Base-by-base conservation (phyloP, 2,797 vertebrate species). In the Peromyscus nudipes region DNA sequence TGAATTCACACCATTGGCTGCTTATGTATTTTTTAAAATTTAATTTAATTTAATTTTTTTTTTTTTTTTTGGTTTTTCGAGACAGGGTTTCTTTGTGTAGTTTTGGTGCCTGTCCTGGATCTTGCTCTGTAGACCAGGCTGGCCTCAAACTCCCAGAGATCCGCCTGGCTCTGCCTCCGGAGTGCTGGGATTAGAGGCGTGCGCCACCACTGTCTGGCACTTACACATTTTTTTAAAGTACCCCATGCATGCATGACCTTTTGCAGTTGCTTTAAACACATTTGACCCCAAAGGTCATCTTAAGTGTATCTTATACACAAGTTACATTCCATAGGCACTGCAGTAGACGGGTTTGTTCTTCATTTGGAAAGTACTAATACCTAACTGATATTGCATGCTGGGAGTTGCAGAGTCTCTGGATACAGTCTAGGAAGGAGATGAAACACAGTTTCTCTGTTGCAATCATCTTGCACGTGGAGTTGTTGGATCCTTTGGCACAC, bases 401-500 rank as follows among this genome's bases (percentile, higher is more conserved):
- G 23, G 64, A 49, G 31, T 64, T 94, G n/a, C 96, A 31, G 81
- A 92, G 25, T 92, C 69, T 69, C 76, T 87, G 34, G 57, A 60
- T 84, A 69, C 76, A 73, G 34, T 82, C 16, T 62, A 84, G 52
- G 69, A 89, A 87, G 67, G n/a, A 92, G 71, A 87, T 64, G 77
- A 84, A 94, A 86, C 29, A 46, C 16, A 12, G 21, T 97, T 97
- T 97, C 87, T 85, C 55, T 29, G 31, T 97, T 97, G 91, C 73
- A 97, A 0, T 69, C 95, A 86, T 91, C 92, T 93, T 97, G 34
- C 81, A 55, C 97, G 67, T 86, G 83, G 89, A 93, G 97, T 92
- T 95, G 77, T 94, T 96, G 96, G 97, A 92, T 81, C 37, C 92
- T 97, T 95, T 62, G 95, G 79, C 69, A 88, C 91, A 91, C 88